Conservation (phyloP, 1,140 invertebrate genomes). For the Ceratitis capitata region DNA sequence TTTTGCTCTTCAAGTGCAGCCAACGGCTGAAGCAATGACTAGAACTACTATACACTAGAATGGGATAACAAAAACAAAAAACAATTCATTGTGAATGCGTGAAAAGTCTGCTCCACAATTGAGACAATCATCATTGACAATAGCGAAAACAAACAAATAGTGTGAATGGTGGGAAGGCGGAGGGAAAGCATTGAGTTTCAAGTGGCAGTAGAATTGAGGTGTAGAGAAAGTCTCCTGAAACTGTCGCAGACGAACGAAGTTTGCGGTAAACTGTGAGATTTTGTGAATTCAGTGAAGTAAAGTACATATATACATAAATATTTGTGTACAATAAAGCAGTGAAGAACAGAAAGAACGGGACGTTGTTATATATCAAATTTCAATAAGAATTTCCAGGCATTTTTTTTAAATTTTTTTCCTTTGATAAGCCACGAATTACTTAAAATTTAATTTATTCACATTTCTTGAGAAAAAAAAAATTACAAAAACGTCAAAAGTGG, state of each 20-base stretch:
- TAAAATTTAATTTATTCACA: too few relatives aligned
- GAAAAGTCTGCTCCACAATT: background rate
- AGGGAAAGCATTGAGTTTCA: background rate
- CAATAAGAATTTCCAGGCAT: too few relatives aligned
- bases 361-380: too few relatives aligned
- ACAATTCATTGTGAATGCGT: background rate
- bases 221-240: background rate
- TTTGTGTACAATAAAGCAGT: too few relatives aligned
- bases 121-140: background rate
- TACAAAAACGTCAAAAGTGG: too few relatives aligned
- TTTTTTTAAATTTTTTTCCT: too few relatives aligned
- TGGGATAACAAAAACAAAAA: background rate
- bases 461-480: too few relatives aligned
- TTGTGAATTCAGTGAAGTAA: too few relatives aligned
- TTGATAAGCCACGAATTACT: too few relatives aligned
- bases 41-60: too few relatives aligned
- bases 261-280: background rate
- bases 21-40: background rate
- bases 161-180: background rate
- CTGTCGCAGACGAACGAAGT: background rate
- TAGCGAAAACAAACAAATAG: background rate
- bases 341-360: too few relatives aligned
- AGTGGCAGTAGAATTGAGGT: background rate
- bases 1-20: background rate
- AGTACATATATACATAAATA: too few relatives aligned